Evolutionary conservation across 1,140 invertebrate species (phyloP).

Genomic region (Akabosia matsudoensis): DNA sequence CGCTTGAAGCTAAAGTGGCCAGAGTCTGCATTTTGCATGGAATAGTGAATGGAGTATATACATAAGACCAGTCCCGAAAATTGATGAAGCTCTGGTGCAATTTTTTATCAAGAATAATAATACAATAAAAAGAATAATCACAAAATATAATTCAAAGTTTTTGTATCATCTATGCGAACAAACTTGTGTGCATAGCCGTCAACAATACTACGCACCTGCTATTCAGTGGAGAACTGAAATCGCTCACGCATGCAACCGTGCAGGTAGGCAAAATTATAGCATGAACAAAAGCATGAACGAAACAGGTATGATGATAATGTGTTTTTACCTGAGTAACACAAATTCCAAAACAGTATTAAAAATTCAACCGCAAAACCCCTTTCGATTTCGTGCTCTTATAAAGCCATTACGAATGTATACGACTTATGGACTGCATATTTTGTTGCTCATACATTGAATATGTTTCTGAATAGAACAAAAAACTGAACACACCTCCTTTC

Average conservation of each 20-base stretch:
- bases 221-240: conserved; percentile 1
- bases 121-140: background rate
- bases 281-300: background rate
- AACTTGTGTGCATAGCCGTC: background rate
- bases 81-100: background rate
- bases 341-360: background rate
- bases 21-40: too few species aligned
- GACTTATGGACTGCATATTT: background rate
- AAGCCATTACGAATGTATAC: background rate
- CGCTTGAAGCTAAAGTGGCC: conserved; percentile 18
- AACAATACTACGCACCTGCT: background rate
- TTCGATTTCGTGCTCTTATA: conserved; percentile 1
- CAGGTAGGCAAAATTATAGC: background rate
- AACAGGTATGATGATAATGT: conserved; percentile 10
- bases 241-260: background rate
- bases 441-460: background rate
- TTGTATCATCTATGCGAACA: background rate
- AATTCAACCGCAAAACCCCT: conserved; percentile 2
- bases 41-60: background rate
- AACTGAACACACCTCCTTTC: background rate
- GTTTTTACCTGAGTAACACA: conserved; percentile 13
- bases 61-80: background rate
- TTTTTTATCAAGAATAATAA: conserved; percentile 16
- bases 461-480: too few species aligned
- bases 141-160: background rate